phyloP scores from a whole-genome alignment of 2,797 vertebrate genomes.

The Enteromius viviparus region DNA sequence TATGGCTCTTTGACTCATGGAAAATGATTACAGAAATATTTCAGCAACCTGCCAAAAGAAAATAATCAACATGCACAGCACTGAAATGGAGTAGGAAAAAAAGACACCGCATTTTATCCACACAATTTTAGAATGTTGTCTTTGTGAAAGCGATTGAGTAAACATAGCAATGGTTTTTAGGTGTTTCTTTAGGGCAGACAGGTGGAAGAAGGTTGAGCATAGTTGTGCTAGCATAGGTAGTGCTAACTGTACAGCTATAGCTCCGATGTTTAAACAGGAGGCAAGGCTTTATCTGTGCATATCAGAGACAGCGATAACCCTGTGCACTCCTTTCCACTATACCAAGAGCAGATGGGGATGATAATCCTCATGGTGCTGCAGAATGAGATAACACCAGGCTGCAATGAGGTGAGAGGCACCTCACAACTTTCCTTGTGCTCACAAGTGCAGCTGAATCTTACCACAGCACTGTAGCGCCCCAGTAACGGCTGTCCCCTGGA shows the following conservation, averaged over 20 bases:
- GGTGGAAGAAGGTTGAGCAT: constrained; percentile 53
- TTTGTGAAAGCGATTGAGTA: constrained; percentile 26
- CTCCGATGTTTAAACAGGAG: constrained; percentile 70
- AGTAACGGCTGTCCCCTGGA: constrained; percentile 45
- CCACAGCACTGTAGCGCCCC: constrained; percentile 54
- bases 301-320: constrained; percentile 86
- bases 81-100: constrained; percentile 14
- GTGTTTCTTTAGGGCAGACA: constrained; percentile 19
- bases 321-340: constrained; percentile 75
- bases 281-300: constrained; percentile 79
- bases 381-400: constrained; percentile 67
- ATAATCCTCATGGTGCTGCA: constrained; percentile 73
- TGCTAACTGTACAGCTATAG: constrained; percentile 54
- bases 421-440: constrained; percentile 38
- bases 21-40: constrained; percentile 74
- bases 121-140: constrained; percentile 70
- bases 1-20: constrained; percentile 62
- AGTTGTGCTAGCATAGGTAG: constrained; percentile 12
- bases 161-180: background rate
- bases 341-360: constrained; percentile 76
- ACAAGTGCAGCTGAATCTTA: constrained; percentile 50
- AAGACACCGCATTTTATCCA: constrained; percentile 72
- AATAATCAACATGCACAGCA: constrained; percentile 67
- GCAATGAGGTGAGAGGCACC: constrained; percentile 54
- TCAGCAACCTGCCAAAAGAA: constrained; percentile 72